Conservation (phyloP, 2,888 invertebrate species). For the Yponomeuta sedellus region DNA sequence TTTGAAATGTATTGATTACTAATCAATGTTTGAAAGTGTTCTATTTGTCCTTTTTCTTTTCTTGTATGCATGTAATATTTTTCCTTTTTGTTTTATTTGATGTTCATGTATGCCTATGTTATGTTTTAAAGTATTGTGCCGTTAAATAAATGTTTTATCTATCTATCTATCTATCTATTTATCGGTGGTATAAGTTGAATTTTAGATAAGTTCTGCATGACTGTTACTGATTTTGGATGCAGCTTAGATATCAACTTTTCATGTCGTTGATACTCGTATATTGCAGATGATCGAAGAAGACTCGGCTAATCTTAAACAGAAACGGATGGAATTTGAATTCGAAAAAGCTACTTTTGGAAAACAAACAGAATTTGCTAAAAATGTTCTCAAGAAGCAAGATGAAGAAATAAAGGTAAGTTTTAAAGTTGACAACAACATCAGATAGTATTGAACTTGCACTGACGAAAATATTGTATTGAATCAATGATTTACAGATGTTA, state of each 20-base stretch:
- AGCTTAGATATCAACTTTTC: not conserved
- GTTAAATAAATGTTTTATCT: no score
- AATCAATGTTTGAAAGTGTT: no score
- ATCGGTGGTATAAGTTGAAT: constrained; percentile 2
- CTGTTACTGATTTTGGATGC: no score
- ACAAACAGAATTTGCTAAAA: constrained; percentile 76
- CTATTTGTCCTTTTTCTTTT: no score
- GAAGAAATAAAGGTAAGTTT: constrained; percentile 75
- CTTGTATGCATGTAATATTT: no score
- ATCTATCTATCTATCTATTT: no score
- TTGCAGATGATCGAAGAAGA: constrained; percentile 66
- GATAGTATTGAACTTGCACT: no score
- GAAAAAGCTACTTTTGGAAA: constrained; percentile 78
- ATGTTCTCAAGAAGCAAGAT: constrained; percentile 74
- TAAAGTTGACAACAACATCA: not conserved
- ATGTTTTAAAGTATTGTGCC: no score
- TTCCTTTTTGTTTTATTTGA: no score
- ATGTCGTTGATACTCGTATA: not conserved
- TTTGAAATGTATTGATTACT: no score
- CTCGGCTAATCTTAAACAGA: constrained; percentile 68
- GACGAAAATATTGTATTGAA: no score
- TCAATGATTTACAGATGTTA: constrained; percentile 47
- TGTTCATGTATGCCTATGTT: no score
- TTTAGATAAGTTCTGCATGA: not conserved
- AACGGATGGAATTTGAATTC: constrained; percentile 76